phyloP scores from a whole-genome alignment of 1,140 invertebrate species.

The Drosophila varians region DNA sequence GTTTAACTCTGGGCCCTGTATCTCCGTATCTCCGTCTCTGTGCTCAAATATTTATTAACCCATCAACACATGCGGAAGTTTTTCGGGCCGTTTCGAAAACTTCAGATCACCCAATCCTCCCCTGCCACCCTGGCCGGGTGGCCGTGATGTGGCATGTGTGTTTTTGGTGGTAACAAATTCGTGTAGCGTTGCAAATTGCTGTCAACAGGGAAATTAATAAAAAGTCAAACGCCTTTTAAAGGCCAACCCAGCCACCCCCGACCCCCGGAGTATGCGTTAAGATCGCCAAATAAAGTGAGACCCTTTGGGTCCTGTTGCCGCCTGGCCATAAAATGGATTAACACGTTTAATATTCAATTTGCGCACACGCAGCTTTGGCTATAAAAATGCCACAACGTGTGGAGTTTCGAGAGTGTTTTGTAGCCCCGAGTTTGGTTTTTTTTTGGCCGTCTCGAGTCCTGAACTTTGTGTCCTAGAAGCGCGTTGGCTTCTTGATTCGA shows the following conservation, averaged over 20 bases:
- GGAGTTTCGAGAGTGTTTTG: slow-evolving; percentile 6
- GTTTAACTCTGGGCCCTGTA: slow-evolving; percentile 60
- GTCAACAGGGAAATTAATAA: slow-evolving; percentile 82
- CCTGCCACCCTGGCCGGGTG: background rate
- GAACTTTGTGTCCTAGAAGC: slow-evolving; percentile 1
- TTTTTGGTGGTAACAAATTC: slow-evolving; percentile 74
- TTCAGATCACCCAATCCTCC: slow-evolving; percentile 6
- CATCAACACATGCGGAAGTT: slow-evolving; percentile 79
- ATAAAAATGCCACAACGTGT: slow-evolving; percentile 29
- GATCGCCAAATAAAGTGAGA: slow-evolving; percentile 56
- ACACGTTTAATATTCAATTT: slow-evolving; percentile 81
- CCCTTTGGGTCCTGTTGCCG: slow-evolving; percentile 24
- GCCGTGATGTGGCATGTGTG: slow-evolving; percentile 5
- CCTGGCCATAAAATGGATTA: slow-evolving; percentile 66
- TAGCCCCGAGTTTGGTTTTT: background rate
- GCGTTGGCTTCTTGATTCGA: slow-evolving; percentile 31
- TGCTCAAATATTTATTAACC: slow-evolving; percentile 81
- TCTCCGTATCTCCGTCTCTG: too few relatives aligned
- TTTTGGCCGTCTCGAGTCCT: slow-evolving; percentile 11
- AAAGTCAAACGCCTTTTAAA: slow-evolving; percentile 76
- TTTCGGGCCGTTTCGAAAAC: slow-evolving; percentile 72
- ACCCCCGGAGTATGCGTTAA: slow-evolving; percentile 34
- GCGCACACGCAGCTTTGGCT: slow-evolving; percentile 48
- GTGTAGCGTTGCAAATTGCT: slow-evolving; percentile 78
- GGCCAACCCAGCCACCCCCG: slow-evolving; percentile 35